Evolutionary conservation across 2,888 invertebrate species (phyloP).

Genomic region (Stenodema calcarata): DNA sequence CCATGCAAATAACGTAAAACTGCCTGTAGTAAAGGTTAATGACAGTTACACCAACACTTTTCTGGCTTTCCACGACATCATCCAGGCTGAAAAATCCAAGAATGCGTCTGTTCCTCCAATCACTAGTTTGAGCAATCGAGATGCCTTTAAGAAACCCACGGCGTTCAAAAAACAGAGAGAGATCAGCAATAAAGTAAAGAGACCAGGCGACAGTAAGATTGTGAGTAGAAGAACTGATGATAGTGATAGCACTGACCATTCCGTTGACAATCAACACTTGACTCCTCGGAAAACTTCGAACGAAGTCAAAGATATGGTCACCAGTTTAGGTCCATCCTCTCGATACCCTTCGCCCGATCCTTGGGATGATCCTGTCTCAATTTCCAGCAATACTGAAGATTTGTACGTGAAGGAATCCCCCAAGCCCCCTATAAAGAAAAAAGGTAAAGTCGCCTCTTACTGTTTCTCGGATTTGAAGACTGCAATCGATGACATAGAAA

Average conservation of each 20-base stretch:
- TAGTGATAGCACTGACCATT: neutral
- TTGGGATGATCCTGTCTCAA: neutral
- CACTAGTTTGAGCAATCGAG: neutral
- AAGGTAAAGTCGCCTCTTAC: neutral
- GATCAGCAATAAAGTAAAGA: neutral
- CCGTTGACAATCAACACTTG: neutral
- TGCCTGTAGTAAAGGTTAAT: neutral
- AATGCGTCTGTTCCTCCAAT: neutral
- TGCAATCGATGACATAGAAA: neutral
- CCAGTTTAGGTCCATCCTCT: neutral
- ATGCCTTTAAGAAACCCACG: neutral
- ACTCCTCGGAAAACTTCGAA: neutral
- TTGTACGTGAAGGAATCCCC: neutral
- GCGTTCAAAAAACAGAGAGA: constrained; percentile 10
- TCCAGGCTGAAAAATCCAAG: neutral
- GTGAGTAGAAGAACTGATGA: constrained; percentile 12
- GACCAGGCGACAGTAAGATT: constrained; percentile 17
- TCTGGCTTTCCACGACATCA: neutral
- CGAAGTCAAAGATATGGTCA: neutral
- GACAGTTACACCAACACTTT: neutral
- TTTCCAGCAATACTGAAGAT: neutral
- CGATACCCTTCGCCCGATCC: neutral
- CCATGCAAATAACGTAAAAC: neutral
- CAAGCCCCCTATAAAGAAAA: neutral
- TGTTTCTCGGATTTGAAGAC: neutral